phyloP scores from a whole-genome alignment of 2,888 invertebrate genomes.

The Andrena fulva region DNA sequence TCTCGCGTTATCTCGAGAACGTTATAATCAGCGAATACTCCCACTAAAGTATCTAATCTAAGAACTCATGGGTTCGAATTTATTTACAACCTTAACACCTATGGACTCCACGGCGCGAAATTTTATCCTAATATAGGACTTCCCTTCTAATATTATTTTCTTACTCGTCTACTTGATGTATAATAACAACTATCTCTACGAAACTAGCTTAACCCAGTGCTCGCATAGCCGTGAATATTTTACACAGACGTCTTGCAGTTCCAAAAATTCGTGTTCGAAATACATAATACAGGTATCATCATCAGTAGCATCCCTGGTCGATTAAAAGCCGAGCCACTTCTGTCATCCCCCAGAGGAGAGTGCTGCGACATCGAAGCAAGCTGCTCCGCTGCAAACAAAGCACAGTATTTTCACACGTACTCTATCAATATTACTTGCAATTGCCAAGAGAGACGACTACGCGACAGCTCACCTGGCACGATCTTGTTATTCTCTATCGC shows the following conservation, averaged over 20 bases:
- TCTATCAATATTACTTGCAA: not conserved
- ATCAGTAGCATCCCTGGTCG: not conserved
- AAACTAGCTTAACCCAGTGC: not conserved
- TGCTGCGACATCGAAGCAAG: constrained; percentile 68
- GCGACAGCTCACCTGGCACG: constrained; percentile 39
- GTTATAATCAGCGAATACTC: too few relatives aligned
- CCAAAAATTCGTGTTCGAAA: constrained; percentile 6
- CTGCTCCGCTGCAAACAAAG: constrained; percentile 60
- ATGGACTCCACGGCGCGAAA: not conserved
- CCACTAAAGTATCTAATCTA: too few relatives aligned
- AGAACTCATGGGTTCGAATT: not conserved
- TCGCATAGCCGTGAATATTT: not conserved
- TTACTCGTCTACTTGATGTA: not conserved
- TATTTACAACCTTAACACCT: constrained; percentile 52
- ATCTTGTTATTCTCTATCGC: constrained; percentile 46
- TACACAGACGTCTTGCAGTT: not conserved
- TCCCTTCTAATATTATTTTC: not conserved
- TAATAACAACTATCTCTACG: not conserved
- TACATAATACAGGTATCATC: constrained; percentile 30
- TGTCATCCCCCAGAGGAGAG: constrained; percentile 43
- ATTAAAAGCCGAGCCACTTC: constrained; percentile 26
- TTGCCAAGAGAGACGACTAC: too few relatives aligned
- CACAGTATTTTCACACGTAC: not conserved
- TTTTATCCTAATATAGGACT: constrained; percentile 59
- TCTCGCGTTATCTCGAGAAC: too few relatives aligned